Evolutionary conservation across 2,797 vertebrate genomes (phyloP), one percentile per base, ranked within the genome.

Genomic region (Echiichthys vipera): DNA sequence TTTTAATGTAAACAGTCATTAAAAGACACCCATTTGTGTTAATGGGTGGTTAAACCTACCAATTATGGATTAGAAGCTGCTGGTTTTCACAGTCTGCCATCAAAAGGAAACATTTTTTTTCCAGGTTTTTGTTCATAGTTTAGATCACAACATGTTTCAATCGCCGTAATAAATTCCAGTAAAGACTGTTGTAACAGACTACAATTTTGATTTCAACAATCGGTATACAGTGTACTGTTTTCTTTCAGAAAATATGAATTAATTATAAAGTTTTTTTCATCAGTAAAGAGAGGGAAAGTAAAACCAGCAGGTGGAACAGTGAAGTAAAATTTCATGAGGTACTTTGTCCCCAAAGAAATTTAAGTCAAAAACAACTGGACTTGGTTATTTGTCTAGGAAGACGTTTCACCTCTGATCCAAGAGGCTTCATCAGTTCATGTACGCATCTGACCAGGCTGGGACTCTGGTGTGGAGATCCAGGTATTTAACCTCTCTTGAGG

Each of bases 21-120:
- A 71, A 74, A 88, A 73, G 22, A 77, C 62, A 68, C 65, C 76
- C 37, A 55, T 66, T 24, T 82, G 53, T 78, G 78, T 87, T 88
- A 84, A 77, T 49, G 13, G 40, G 18, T 30, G 65, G 64, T 83
- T 62, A 75, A 83, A 88, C 53, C 71, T 65, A 83, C 63, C 51
- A 84, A 76, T 84, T 76, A 70, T 39, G 42, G 15, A 56, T 73
- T 64, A 54, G 79, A 79, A 71, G 71, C 32, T 27, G 34, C 67
- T 64, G 15, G 5, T 27, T 58, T 54, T 78, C 46, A 67, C 47
- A 78, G n/a, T 25, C 24, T 61, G n/a, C 42, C 47, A 14, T 81
- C 65, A 71, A 69, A 84, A 32, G 15, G 3, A 67, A 29, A 12
- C 14, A n/a, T 50, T 49, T 68, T 71, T 34, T 43, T 14, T 46